phyloP scores from a whole-genome alignment of 2,113 vertebrate genomes.

The Pseudorectes ferrugineus region DNA sequence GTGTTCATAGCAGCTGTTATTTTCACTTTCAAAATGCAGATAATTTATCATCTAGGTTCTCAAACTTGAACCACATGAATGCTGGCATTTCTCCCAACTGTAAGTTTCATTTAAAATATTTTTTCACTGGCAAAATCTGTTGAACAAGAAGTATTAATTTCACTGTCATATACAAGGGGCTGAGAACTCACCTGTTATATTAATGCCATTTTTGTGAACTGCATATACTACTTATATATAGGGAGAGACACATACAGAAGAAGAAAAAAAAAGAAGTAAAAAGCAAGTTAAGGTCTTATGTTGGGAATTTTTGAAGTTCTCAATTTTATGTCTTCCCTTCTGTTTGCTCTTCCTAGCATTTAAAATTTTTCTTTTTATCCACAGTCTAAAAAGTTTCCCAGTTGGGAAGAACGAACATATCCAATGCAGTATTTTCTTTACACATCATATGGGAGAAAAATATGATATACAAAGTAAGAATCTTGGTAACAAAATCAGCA shows the following conservation, averaged over 20 bases:
- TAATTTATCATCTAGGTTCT: background rate
- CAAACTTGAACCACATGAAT: background rate
- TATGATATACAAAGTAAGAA: rapidly evolving
- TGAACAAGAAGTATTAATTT: background rate
- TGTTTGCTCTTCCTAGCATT: background rate
- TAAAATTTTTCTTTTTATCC: background rate
- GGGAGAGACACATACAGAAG: background rate
- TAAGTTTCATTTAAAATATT: background rate
- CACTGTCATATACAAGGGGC: background rate
- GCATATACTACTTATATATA: background rate
- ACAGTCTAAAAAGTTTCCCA: background rate
- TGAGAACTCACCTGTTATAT: background rate
- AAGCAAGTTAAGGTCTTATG: background rate
- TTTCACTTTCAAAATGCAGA: background rate
- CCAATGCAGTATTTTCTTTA: background rate
- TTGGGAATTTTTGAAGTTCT: background rate
- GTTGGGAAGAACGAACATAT: background rate
- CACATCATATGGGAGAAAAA: background rate
- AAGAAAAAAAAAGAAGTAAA: background rate
- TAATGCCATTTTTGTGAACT: background rate
- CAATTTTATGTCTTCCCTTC: background rate
- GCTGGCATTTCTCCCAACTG: background rate
- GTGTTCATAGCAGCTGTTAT: background rate
- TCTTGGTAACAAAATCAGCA: background rate
- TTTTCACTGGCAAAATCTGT: background rate